These are phyloP conservation scores for Ophthalmolycus amberensis DNA, from an alignment of 2,113 vertebrate species.

Conservation along the genomic window DNA sequence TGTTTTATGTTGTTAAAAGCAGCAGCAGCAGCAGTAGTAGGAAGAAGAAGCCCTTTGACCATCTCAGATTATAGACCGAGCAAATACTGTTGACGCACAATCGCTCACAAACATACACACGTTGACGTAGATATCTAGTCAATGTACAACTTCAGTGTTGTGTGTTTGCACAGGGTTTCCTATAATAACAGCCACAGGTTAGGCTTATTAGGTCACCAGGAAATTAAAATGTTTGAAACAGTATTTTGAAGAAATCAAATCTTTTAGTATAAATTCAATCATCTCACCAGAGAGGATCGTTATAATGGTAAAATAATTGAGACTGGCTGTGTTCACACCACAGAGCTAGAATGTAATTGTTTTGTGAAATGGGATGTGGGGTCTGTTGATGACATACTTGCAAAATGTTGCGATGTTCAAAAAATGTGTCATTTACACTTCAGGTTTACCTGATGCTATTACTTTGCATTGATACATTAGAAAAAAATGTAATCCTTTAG, in stretches of 20 bases:
- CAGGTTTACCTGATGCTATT: neutral
- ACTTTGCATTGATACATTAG: neutral
- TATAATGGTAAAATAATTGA: neutral
- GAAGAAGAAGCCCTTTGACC: constrained; percentile 11
- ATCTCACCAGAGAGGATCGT: neutral
- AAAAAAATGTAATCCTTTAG: neutral
- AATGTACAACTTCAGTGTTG: neutral
- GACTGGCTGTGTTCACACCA: constrained; percentile 18
- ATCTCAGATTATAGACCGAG: neutral
- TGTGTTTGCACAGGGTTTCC: neutral
- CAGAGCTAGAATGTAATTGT: constrained; percentile 8
- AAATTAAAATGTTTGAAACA: neutral
- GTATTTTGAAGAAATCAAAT: neutral
- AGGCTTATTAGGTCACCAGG: neutral
- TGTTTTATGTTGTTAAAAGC: no score
- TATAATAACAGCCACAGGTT: constrained; percentile 11
- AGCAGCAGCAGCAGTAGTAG: neutral
- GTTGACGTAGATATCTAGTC: neutral
- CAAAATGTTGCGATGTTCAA: neutral
- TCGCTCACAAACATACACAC: neutral
- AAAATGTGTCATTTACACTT: neutral
- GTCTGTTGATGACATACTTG: neutral
- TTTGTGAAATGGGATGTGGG: constrained; percentile 23
- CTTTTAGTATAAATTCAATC: neutral
- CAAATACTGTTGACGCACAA: neutral